Conservation (phyloP, 2,888 invertebrate genomes). For the Drosophila anomelani region DNA sequence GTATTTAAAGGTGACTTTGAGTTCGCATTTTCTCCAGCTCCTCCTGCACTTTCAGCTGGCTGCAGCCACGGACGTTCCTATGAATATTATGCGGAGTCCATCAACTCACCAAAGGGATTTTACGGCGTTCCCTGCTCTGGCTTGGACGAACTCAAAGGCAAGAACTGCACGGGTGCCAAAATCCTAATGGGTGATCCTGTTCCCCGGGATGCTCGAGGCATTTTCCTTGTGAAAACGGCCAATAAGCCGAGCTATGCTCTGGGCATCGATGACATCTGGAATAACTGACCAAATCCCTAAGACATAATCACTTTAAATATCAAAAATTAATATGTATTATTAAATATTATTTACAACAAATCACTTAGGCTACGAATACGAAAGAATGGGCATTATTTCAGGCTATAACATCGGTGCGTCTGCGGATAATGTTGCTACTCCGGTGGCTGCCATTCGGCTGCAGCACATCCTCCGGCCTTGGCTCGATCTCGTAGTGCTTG, state of each 20-base stretch:
- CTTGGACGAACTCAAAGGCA: constrained; percentile 83
- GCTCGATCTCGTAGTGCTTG: constrained; percentile 89
- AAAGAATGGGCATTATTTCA: constrained; percentile 42
- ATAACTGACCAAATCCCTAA: constrained; percentile 5
- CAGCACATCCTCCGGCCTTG: constrained; percentile 82
- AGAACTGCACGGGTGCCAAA: constrained; percentile 79
- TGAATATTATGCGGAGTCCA: constrained; percentile 88
- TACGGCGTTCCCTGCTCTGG: constrained; percentile 86
- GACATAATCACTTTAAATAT: constrained; percentile 14
- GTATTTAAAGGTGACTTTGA: constrained; percentile 2
- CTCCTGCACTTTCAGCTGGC: constrained; percentile 84
- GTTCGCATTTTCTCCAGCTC: background rate
- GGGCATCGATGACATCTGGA: constrained; percentile 73
- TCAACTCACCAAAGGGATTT: constrained; percentile 86
- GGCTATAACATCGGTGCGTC: constrained; percentile 82
- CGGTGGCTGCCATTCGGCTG: constrained; percentile 73
- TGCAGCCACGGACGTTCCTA: constrained; percentile 90
- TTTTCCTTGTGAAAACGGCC: constrained; percentile 87
- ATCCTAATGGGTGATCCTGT: constrained; percentile 87
- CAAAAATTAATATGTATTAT: constrained; percentile 37
- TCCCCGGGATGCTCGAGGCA: constrained; percentile 85
- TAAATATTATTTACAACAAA: constrained; percentile 38
- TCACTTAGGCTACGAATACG: constrained; percentile 35
- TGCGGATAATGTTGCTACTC: constrained; percentile 77
- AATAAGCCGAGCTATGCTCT: constrained; percentile 86